Percentiles rank a stretch among this genome's conserved stretches.
Evolutionary conservation across 2,888 invertebrate genomes (phyloP).

Genomic region (Ophioninae sp.): DNA sequence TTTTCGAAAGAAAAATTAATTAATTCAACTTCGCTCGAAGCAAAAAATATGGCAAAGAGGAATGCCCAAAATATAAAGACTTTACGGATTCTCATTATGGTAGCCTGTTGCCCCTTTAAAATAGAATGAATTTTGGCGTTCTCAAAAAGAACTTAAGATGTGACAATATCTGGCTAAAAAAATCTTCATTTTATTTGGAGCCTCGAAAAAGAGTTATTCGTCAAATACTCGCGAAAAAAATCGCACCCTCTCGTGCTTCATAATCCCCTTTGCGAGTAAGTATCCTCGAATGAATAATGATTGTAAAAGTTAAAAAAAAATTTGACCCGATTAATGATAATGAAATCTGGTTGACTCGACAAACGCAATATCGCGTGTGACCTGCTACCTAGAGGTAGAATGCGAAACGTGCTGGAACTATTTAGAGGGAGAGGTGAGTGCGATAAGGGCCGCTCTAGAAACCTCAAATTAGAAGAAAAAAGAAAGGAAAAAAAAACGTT

Average conservation of each 20-base stretch:
- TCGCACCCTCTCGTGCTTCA: constrained; percentile 16
- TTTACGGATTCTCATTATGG: not conserved
- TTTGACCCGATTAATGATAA: constrained; percentile 25
- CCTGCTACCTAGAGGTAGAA: constrained; percentile 49
- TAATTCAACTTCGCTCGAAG: too few relatives aligned
- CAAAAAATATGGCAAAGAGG: too few relatives aligned
- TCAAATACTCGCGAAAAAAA: not conserved
- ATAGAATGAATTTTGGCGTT: not conserved
- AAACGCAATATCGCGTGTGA: constrained; percentile 61
- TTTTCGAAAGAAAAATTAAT: not conserved
- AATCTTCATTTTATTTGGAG: not conserved
- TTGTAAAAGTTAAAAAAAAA: not conserved
- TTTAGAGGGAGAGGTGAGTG: constrained; percentile 18
- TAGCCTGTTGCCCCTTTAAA: too few relatives aligned
- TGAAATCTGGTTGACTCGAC: constrained; percentile 19
- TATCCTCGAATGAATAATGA: not conserved
- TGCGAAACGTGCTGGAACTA: constrained; percentile 42
- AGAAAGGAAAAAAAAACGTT: not conserved
- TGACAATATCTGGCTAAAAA: not conserved
- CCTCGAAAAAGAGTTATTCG: not conserved
- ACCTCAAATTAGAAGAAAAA: not conserved
- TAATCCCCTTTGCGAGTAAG: constrained; percentile 5
- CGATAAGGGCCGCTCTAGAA: constrained; percentile 48
- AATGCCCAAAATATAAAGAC: not conserved
- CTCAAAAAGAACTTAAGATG: not conserved